These are phyloP conservation scores for Ips typographus DNA, from an alignment of 1,140 invertebrate genomes.

Conservation along the genomic window DNA sequence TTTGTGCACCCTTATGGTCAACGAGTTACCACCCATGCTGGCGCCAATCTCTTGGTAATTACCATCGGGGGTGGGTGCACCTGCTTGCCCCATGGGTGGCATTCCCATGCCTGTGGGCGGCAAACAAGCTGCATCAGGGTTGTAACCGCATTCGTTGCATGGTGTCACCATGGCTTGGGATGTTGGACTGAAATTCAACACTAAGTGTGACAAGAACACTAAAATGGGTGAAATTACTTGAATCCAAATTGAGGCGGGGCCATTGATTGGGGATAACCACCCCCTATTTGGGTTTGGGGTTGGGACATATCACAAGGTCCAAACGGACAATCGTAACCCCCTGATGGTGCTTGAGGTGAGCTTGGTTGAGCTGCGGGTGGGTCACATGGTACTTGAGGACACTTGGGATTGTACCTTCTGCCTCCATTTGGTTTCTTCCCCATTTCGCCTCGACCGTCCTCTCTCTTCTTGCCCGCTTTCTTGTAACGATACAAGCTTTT, in stretches of 20 bases:
- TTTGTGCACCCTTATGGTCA: constrained; percentile 51
- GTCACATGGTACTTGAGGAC: constrained; percentile 28
- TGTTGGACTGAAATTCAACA: constrained; percentile 1
- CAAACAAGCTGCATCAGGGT: constrained; percentile 31
- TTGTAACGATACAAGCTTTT: constrained; percentile 49
- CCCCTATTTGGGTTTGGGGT: neutral
- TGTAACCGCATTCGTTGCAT: constrained; percentile 43
- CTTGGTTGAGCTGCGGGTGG: neutral
- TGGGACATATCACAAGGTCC: constrained; percentile 10
- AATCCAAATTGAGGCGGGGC: no score
- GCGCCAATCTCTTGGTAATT: constrained; percentile 52
- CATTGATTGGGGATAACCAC: neutral
- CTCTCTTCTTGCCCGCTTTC: constrained; percentile 39
- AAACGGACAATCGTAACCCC: constrained; percentile 21
- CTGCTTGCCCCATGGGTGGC: neutral
- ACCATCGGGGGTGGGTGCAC: constrained; percentile 24
- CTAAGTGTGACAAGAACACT: no score
- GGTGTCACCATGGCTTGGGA: constrained; percentile 30
- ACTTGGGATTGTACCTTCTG: constrained; percentile 24
- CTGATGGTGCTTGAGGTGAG: neutral
- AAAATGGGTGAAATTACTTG: no score
- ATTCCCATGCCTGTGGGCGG: neutral
- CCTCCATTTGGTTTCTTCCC: neutral
- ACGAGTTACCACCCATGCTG: constrained; percentile 50
- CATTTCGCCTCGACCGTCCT: constrained; percentile 3